Base-by-base conservation (phyloP, 1,140 invertebrate genomes). In the Drosophila tani region DNA sequence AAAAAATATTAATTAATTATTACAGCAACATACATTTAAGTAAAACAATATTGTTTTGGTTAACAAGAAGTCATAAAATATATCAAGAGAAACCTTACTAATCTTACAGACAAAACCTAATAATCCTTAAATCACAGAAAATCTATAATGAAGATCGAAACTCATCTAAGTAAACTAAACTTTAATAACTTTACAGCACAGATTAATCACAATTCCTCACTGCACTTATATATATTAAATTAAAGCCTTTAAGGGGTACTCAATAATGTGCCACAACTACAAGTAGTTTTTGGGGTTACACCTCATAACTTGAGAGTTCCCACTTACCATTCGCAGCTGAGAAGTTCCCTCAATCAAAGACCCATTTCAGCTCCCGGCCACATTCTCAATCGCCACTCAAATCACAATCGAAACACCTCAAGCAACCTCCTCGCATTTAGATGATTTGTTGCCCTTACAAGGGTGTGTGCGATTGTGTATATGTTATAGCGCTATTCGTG, bases 371-470 rank as follows among this genome's bases (percentile, higher is more conserved):
- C 53, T 60, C 67, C 67, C 19, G 24, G 19, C 68, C 67, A 51
- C 53, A 59, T 58, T 50, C 67, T 59, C 67, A 73, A 73, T 73
- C 53, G 67, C 21, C 55, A 60, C 69, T 73, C 55, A 51, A 73
- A 60, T 73, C 69, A 35, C 67, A 73, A 73, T 73, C 24, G 53
- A 60, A 73, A 73, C 69, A 73, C 67, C 69, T 73, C 53, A 43
- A 73, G 55, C 46, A 49, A 60, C 69, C 69, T 45, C 71, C 80
- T 78, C 50, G 60, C 55, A 40, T 40, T 40, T 70, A 27, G 55
- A 81, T 87, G 85, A 87, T 88, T 87, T 87, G 84, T 87, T 75
- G 84, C 81, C 75, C 63, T 60, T 43, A 65, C 55, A 58, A 49
- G 66, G 58, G 55, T 74, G 58, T 71, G 62, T 67, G 73, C 63